A percentile compares a stretch with the other conserved stretches of the same genome.
phyloP scores from a whole-genome alignment of 2,888 invertebrate genomes.

The Ophion costatus region DNA sequence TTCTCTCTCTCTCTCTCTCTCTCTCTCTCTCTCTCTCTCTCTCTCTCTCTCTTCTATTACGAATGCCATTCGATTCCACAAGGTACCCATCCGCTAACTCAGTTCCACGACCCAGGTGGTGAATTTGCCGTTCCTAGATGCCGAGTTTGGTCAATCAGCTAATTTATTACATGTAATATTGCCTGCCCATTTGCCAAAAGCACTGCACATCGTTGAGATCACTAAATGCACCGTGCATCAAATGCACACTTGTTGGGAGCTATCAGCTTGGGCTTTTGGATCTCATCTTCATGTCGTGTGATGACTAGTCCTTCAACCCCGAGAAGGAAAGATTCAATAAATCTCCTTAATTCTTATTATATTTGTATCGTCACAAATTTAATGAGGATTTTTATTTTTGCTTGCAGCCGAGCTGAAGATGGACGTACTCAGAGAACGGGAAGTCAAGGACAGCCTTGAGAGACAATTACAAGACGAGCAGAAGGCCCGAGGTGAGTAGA shows the following conservation, averaged over 20 bases:
- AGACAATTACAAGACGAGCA: constrained; percentile 97
- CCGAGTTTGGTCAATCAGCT: constrained; percentile 25
- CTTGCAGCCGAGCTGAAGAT: constrained; percentile 96
- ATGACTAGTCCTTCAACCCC: too few relatives aligned
- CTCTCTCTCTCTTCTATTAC: constrained; percentile 62
- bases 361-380: background rate
- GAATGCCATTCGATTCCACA: constrained; percentile 50
- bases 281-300: too few relatives aligned
- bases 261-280: too few relatives aligned
- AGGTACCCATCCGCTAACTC: constrained; percentile 48
- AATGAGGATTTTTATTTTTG: constrained; percentile 65
- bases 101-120: constrained; percentile 55
- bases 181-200: background rate
- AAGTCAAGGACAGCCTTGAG: constrained; percentile 96
- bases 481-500: constrained; percentile 95
- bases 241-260: too few relatives aligned
- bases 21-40: constrained; percentile 69
- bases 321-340: background rate
- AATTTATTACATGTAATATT: constrained; percentile 4
- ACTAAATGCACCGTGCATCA: background rate
- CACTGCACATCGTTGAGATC: background rate
- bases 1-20: constrained; percentile 56
- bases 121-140: constrained; percentile 52
- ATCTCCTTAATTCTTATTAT: background rate
- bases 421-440: constrained; percentile 96